A percentile compares a stretch with the other conserved stretches of the same genome.
These are phyloP conservation scores for Holothuria glaberrima DNA, from an alignment of 35 echinoderm and acorn worm species.

Conservation along the genomic window DNA sequence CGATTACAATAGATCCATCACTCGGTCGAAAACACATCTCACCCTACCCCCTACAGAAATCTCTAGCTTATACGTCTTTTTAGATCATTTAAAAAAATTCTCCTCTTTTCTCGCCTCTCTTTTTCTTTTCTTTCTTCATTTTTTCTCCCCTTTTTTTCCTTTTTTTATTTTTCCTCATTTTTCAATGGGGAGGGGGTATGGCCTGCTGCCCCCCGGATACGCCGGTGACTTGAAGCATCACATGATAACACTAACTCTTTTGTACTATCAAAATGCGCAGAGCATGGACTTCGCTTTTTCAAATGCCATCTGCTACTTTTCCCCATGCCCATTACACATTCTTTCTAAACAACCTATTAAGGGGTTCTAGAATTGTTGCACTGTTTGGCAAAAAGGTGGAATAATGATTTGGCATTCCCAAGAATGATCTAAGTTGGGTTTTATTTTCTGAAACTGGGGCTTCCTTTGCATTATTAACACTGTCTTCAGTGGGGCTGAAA, in stretches of 20 bases:
- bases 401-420: conserved; percentile 33
- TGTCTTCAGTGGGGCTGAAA: conserved; percentile 36
- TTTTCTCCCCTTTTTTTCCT: no score
- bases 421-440: conserved; percentile 1
- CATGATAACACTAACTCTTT: conserved; percentile 28
- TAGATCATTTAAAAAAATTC: no score
- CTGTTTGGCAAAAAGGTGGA: not conserved
- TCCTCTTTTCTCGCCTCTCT: no score
- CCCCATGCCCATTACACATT: conserved; percentile 22
- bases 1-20: no score
- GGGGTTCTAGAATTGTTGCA: conserved; percentile 35
- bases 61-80: no score
- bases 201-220: no score
- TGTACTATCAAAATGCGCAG: conserved; percentile 59
- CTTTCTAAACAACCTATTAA: conserved; percentile 50
- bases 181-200: no score
- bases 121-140: no score
- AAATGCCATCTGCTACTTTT: not conserved
- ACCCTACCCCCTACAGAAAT: no score
- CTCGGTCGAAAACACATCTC: no score
- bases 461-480: conserved; percentile 41
- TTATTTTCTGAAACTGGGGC: conserved; percentile 43
- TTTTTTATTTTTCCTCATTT: no score
- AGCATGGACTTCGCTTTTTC: conserved; percentile 1
- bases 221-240: conserved; percentile 68